phyloP scores from a whole-genome alignment of 1,140 invertebrate species.

The Ooceraea biroi region DNA sequence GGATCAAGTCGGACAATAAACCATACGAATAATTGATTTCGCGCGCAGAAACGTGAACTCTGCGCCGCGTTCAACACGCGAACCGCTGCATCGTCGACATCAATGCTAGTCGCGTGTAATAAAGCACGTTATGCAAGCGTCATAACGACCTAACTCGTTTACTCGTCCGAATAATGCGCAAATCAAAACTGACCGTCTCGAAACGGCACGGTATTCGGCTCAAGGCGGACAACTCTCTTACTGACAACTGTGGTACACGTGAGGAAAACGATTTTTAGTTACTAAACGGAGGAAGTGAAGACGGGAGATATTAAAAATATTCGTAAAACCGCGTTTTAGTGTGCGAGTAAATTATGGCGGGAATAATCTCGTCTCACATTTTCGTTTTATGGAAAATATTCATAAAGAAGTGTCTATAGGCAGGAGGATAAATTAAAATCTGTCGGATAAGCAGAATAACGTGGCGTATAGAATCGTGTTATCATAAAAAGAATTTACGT shows the following conservation, averaged over 20 bases:
- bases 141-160: conserved; percentile 7
- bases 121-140: not conserved
- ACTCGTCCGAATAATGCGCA: conserved; percentile 24
- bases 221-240: not conserved
- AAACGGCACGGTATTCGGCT: not conserved
- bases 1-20: conserved; percentile 31
- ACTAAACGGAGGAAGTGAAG: not conserved
- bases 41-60: not conserved
- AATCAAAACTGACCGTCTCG: not conserved
- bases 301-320: conserved; percentile 42
- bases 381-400: conserved; percentile 9
- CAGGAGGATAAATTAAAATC: not conserved
- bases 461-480: not conserved
- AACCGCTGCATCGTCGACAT: not conserved
- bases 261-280: conserved; percentile 34
- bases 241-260: too few species aligned
- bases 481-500: not conserved
- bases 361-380: conserved; percentile 12
- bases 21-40: conserved; percentile 33
- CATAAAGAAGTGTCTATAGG: not conserved
- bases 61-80: not conserved
- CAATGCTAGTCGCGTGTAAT: not conserved
- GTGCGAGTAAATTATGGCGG: conserved; percentile 23
- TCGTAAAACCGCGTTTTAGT: conserved; percentile 9
- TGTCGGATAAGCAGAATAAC: not conserved